Percentiles rank a stretch among this genome's conserved stretches.
Evolutionary conservation across 1,140 invertebrate species (phyloP).

Genomic region (Brachionus paranguensis): DNA sequence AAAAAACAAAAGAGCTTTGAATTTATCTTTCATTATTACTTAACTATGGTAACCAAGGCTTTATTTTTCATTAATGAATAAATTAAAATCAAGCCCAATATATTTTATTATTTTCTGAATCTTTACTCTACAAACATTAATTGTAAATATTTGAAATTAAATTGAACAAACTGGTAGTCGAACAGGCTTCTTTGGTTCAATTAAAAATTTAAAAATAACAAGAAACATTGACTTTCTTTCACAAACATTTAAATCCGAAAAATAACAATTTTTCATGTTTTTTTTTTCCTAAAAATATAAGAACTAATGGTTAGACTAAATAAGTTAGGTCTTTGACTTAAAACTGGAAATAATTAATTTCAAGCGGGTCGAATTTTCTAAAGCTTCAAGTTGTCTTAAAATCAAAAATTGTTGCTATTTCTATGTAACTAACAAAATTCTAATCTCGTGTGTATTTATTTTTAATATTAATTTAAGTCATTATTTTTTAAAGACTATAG

Average conservation of each 20-base stretch:
- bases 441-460: neutral
- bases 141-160: conserved; percentile 23
- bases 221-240: neutral
- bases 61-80: neutral
- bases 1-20: neutral
- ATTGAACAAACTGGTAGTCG: neutral
- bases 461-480: neutral
- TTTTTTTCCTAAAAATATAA: neutral
- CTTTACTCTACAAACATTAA: conserved; percentile 23
- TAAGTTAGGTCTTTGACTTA: neutral
- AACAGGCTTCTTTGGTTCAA: neutral
- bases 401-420: neutral
- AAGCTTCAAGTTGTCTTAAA: neutral
- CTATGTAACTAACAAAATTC: conserved; percentile 2
- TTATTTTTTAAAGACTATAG: neutral
- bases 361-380: neutral
- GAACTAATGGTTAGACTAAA: neutral
- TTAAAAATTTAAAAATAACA: neutral
- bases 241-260: neutral
- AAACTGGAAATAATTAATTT: neutral
- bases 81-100: conserved; percentile 10
- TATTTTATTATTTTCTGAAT: neutral
- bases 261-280: neutral
- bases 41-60: conserved; percentile 28
- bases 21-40: conserved; percentile 25